Base-by-base conservation (phyloP, 2,888 invertebrate genomes). In the Hartigia nigra region DNA sequence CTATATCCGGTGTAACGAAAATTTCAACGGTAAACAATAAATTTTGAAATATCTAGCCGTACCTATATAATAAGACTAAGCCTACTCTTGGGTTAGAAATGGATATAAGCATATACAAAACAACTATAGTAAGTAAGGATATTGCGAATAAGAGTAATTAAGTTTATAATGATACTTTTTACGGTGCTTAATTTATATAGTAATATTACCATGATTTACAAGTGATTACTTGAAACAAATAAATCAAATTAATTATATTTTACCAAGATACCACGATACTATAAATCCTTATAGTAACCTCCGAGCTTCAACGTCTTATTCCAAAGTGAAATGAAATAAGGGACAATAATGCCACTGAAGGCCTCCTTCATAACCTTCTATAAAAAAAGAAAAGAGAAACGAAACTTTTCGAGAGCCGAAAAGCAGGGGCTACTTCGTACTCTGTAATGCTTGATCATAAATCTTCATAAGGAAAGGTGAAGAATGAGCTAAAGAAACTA, bases 401-500 rank as follows among this genome's bases (percentile, higher is more conserved):
- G 9, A 72, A 72, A 72, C 12, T 72, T 72, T 72, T 72, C 72
- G 3, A 72, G 72, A 12, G 32, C 72, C 72, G 12, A 72, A 34
- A 72, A 14, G 32, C 72, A 31, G 31, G 14, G 31, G 72, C 23
- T n/a, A 31, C 34, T 72, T 72, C 72, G 31, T 72, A 55, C 14
- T 5, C 9, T 23, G 55, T 72, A 72, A 72, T 72, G 72, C 31
- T 31, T 34, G 72, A 32, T 31, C 31, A 23, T 72, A 72, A 72
- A 32, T 72, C 72, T 72, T 72, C 34, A 34, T 72, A 31, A 72
- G 31, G 12, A 72, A 72, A 31, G 72, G 23, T 23, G 72, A 72
- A 72, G 72, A 72, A 72, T 14, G 72, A 31, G 31, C 72, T 31
- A 31, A 72, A 31, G 72, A 72, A 72, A 72, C 23, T 72, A 72